Evolutionary conservation across 2,888 invertebrate species (phyloP).

Genomic region (Dione vanillae): DNA sequence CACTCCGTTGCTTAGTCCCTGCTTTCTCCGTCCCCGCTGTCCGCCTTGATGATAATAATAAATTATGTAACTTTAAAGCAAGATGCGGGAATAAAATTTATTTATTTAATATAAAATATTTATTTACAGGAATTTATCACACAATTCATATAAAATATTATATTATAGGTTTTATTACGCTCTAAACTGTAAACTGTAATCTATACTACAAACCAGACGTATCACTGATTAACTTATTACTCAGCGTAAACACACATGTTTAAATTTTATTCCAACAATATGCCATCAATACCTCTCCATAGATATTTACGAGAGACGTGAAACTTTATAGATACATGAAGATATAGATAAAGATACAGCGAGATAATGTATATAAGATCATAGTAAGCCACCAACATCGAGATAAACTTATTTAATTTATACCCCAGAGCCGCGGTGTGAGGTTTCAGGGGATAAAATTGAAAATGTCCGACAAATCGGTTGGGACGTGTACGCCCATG

Average conservation of each 20-base stretch:
- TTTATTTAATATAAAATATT: too few species aligned
- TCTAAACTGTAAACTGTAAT: too few species aligned
- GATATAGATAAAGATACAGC: slow-evolving; percentile 11
- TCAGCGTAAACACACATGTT: slow-evolving; percentile 1
- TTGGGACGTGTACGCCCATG: slow-evolving; percentile 38
- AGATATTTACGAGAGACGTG: slow-evolving; percentile 13
- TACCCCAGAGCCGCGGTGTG: slow-evolving; percentile 49
- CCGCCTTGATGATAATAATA: too few species aligned
- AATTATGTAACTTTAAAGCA: too few species aligned
- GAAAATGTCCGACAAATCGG: slow-evolving; percentile 46
- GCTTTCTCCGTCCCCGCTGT: too few species aligned
- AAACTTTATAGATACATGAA: slow-evolving; percentile 4
- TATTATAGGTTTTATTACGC: too few species aligned
- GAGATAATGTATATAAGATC: slow-evolving; percentile 25
- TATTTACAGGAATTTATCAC: too few species aligned
- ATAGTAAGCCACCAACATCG: slow-evolving; percentile 40
- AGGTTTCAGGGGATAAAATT: slow-evolving; percentile 48
- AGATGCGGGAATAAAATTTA: too few species aligned
- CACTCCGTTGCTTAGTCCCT: too few species aligned
- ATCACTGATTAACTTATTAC: not conserved
- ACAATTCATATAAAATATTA: too few species aligned
- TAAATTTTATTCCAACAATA: slow-evolving; percentile 2
- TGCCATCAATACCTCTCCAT: slow-evolving; percentile 6
- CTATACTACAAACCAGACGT: not conserved
- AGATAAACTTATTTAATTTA: slow-evolving; percentile 48